Evolutionary conservation across 2,888 invertebrate genomes (phyloP).

Genomic region (Patella pellucida): DNA sequence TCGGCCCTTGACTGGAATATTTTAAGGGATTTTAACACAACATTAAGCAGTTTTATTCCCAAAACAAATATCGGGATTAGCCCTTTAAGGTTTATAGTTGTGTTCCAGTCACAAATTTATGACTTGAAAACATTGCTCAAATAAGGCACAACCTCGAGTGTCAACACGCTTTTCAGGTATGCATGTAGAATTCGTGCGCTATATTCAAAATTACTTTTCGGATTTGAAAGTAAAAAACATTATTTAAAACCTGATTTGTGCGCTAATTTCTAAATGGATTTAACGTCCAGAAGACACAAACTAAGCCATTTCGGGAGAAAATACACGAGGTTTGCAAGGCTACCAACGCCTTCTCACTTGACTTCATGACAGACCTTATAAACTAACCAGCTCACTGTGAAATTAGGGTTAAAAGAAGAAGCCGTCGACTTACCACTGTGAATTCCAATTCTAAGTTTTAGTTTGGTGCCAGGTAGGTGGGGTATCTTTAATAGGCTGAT

Average conservation of each 20-base stretch:
- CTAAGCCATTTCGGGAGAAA: slow-evolving; percentile 12
- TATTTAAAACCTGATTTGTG: no score
- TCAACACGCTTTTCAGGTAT: no score
- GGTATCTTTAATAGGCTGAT: slow-evolving; percentile 53
- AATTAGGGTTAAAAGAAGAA: neutral
- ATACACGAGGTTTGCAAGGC: slow-evolving; percentile 45
- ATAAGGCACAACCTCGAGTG: no score
- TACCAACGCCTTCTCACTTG: slow-evolving; percentile 50
- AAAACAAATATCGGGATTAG: no score
- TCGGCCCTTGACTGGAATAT: no score
- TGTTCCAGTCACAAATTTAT: slow-evolving; percentile 53
- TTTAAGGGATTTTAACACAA: no score
- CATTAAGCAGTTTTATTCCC: no score
- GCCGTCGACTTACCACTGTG: slow-evolving; percentile 46
- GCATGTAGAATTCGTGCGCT: no score
- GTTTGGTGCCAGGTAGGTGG: slow-evolving; percentile 52
- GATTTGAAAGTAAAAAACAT: no score
- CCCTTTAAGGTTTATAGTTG: slow-evolving; percentile 53
- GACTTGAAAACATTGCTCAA: neutral
- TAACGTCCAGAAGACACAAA: no score
- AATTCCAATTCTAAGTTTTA: slow-evolving; percentile 50
- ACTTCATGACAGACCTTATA: slow-evolving; percentile 47
- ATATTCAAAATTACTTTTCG: no score
- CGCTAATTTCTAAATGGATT: no score
- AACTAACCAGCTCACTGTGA: slow-evolving; percentile 41